Evolutionary conservation across 2,113 vertebrate genomes (phyloP), one percentile per base, ranked within the genome.

Genomic region (Ochotona curzoniae): DNA sequence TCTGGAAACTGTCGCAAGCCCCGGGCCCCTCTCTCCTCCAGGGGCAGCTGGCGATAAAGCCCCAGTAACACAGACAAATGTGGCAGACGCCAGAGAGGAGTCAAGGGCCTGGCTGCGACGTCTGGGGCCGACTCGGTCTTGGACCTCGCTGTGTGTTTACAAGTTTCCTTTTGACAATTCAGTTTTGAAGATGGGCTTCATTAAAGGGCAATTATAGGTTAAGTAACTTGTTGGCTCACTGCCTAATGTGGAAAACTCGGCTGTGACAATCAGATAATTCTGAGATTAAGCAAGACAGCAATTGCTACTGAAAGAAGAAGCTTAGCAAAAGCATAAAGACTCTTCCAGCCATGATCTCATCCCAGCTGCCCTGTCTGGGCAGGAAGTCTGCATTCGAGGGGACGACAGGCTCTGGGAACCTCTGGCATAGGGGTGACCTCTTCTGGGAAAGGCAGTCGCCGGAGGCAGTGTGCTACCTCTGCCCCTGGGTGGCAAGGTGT

Each of bases 141-240:
- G 93, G 94, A 94, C 83, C 91, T 0, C 0, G 1, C 30, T 20
- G 3, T 21, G 84, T 81, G 96, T 95, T 97, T 95, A 35, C 83
- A 90, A 95, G 95, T 88, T 84, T 67, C 87, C 6, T 96, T 96
- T 90, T 23, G 49, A 97, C 97, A 97, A 96, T 23, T 38, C 93
- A 1, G 93, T 96, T 94, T 94, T 64, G 91, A 97, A 97, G 97
- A 95, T 69, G 38, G 96, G 96, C 96, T 87, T 83, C 92, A 91
- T 96, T 96, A 95, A 96, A 97, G 97, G 84, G 96, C 97, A 97
- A 96, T 98, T 97, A 97, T 90, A 87, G 98, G 97, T 97, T 97
- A 97, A 98, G 97, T 97, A 95, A 97, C 91, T 89, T 94, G 51
- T n/a, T 98, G 98, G 97, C 97, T 73, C 0, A 0, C 79, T 69